Conservation (phyloP, 2,888 invertebrate species). For the Monoplex corrugatus region DNA sequence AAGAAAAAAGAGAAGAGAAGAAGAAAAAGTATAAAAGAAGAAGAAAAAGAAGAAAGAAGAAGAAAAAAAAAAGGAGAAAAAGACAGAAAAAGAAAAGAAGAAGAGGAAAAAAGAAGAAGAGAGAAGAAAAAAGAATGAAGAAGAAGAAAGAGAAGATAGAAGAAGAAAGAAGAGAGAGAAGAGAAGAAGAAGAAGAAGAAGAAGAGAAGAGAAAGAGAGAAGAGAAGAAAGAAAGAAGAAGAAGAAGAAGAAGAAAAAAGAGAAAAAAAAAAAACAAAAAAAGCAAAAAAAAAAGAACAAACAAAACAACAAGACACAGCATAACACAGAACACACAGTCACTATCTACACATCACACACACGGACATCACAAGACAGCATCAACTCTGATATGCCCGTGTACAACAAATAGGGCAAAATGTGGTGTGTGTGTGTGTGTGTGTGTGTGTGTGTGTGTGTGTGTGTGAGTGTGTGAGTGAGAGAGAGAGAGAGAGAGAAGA, state of each 20-base stretch:
- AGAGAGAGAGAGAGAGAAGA: constrained; percentile 17
- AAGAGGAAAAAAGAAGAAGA: not conserved
- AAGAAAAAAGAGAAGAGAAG: not conserved
- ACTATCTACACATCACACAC: not conserved
- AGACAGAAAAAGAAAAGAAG: not conserved
- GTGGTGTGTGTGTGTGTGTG: no score
- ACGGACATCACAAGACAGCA: no score
- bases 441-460: no score
- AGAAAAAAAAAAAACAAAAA: constrained; percentile 9
- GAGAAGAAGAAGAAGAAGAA: not conserved
- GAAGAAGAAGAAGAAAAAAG: not conserved
- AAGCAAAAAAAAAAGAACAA: not conserved
- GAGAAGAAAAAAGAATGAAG: not conserved
- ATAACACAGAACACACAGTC: not conserved
- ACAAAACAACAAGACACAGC: not conserved
- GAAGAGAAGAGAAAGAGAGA: not conserved
- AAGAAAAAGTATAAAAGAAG: not conserved
- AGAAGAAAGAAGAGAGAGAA: not conserved
- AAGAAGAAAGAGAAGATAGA: not conserved
- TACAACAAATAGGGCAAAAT: no score
- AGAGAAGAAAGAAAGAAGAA: constrained; percentile 9
- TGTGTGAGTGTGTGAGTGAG: no score
- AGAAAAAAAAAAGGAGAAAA: no score
- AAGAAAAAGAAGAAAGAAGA: not conserved
- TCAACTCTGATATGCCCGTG: no score